phyloP scores from a whole-genome alignment of 2,797 vertebrate species.

The Spinibarbus caldwelli region DNA sequence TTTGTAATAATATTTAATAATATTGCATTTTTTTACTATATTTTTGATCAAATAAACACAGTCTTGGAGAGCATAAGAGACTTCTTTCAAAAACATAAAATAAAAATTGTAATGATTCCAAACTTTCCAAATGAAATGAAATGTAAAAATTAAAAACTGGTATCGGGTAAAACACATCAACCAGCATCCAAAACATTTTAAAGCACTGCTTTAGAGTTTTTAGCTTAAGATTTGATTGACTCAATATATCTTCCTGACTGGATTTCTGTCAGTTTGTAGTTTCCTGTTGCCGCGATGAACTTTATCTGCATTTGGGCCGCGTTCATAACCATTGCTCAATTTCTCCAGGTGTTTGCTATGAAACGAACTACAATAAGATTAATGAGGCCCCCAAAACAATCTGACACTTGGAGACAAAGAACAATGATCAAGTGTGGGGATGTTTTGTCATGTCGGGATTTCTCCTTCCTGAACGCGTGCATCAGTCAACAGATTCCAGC shows the following conservation, averaged over 20 bases:
- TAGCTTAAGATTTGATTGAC: not conserved
- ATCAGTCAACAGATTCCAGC: slow-evolving; percentile 34
- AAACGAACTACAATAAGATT: slow-evolving; percentile 31
- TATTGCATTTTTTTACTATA: too few relatives aligned
- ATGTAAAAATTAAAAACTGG: not conserved
- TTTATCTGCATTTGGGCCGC: slow-evolving; percentile 28
- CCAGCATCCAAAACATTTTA: not conserved
- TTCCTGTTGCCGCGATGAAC: not conserved
- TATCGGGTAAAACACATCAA: not conserved
- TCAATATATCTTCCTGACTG: not conserved
- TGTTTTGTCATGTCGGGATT: slow-evolving; percentile 11
- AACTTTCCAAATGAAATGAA: not conserved
- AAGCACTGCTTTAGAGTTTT: not conserved
- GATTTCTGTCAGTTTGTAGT: not conserved
- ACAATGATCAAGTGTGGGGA: slow-evolving; percentile 14
- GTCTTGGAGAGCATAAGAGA: not conserved
- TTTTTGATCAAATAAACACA: too few relatives aligned
- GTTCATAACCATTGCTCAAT: slow-evolving; percentile 36
- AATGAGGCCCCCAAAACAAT: slow-evolving; percentile 28
- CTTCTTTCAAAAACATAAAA: not conserved
- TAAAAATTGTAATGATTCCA: too few relatives aligned
- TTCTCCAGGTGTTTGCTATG: slow-evolving; percentile 47
- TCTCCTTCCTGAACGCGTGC: slow-evolving; percentile 3
- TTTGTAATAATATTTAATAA: not conserved
- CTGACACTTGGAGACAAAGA: slow-evolving; percentile 21